Evolutionary conservation across 2,888 invertebrate species (phyloP).

Genomic region (Meteorus cinctellus): DNA sequence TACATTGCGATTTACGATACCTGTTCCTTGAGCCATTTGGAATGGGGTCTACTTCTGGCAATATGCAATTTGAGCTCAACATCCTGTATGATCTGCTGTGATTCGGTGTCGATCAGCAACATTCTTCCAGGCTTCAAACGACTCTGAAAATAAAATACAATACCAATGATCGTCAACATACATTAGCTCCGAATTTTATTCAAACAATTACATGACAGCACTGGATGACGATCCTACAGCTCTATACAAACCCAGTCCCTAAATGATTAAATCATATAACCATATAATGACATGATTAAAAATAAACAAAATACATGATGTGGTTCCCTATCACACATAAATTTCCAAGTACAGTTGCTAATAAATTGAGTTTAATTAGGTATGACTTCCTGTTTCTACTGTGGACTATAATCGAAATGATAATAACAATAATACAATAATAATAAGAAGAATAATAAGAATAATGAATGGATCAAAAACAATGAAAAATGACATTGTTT

Average conservation of each 20-base stretch:
- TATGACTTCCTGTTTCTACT: conserved; percentile 58
- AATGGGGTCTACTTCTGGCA: conserved; percentile 90
- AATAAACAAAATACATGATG: conserved; percentile 29
- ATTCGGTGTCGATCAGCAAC: conserved; percentile 96
- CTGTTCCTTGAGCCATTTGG: conserved; percentile 92
- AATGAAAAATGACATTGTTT: neutral
- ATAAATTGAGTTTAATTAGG: conserved; percentile 30
- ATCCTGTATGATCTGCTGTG: conserved; percentile 92
- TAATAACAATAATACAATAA: neutral
- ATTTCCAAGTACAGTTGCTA: conserved; percentile 25
- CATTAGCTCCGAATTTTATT: conserved; percentile 51
- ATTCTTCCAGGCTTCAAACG: conserved; percentile 98
- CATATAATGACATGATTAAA: conserved; percentile 64
- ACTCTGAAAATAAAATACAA: conserved; percentile 79
- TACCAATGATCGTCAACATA: conserved; percentile 61
- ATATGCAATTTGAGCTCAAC: conserved; percentile 93
- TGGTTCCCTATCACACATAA: conserved; percentile 16
- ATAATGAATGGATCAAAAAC: conserved; percentile 33
- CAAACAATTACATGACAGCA: conserved; percentile 58
- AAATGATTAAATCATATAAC: conserved; percentile 66
- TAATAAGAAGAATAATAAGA: neutral
- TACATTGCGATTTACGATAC: conserved; percentile 73
- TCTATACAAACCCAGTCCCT: conserved; percentile 71
- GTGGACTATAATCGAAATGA: conserved; percentile 21
- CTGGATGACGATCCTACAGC: conserved; percentile 68